Percentiles rank a stretch among this genome's conserved stretches.
phyloP scores from a whole-genome alignment of 1,140 invertebrate species.

The Acyrthosiphon pisum region DNA sequence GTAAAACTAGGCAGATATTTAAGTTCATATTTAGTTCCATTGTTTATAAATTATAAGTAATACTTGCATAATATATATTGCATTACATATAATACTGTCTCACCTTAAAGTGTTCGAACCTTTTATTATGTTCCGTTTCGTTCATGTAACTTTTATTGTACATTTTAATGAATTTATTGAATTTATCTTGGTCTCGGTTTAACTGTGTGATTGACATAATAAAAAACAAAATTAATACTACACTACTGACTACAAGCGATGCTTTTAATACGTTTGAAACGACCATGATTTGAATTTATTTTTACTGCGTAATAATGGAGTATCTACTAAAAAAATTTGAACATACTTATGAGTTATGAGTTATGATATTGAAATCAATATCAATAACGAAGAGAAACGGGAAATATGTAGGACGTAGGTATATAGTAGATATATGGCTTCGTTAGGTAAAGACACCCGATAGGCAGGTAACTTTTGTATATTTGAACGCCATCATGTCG shows the following conservation, averaged over 20 bases:
- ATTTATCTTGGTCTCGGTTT: background rate
- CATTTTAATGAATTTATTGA: constrained; percentile 14
- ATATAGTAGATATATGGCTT: background rate
- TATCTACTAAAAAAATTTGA: background rate
- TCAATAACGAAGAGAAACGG: background rate
- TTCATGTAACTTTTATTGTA: constrained; percentile 46
- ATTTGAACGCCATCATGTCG: background rate
- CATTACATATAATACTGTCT: background rate
- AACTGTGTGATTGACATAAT: background rate
- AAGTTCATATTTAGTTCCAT: background rate
- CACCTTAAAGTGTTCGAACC: constrained; percentile 45
- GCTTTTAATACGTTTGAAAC: background rate
- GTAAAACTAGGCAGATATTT: background rate
- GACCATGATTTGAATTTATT: background rate
- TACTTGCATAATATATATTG: background rate
- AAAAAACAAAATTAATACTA: constrained; percentile 31
- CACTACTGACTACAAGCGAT: background rate
- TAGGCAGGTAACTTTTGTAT: background rate
- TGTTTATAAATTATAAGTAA: background rate
- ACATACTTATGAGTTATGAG: background rate
- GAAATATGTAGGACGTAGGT: background rate
- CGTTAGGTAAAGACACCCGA: background rate
- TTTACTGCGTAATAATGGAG: background rate
- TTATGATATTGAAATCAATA: background rate
- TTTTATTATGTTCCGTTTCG: background rate